Evolutionary conservation across 1,140 invertebrate species (phyloP), one percentile per base, ranked within the genome.

Genomic region (Ostrea denselamellosa): DNA sequence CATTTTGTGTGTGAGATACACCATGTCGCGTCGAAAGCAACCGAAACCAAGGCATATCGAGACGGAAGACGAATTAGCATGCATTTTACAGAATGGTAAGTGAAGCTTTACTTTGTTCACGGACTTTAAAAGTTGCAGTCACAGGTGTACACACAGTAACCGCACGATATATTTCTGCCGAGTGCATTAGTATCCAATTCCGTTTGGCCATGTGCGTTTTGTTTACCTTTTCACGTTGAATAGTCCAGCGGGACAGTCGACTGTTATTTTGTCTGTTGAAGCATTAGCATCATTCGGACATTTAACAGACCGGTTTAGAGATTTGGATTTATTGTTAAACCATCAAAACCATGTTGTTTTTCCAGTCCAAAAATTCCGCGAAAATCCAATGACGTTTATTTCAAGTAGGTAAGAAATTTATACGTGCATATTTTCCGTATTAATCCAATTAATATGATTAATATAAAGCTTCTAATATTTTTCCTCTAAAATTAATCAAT

Each of bases 1-100:
- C 88, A 89, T 89, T 89, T 87, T 58, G 14, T 17, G 44, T 54
- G 77, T 85, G 86, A 87, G 71, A 83, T 89, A 86, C 83, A 87
- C 83, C 53, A 89, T 89, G 88, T 89, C 88, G 87, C 88, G 88
- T 65, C 86, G 88, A 62, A 89, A 89, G 86, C 88, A 89, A 71
- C 82, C 88, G 19, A 87, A 87, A 68, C 88, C 88, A 52, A 85
- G 88, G 77, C 88, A 89, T 65, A 89, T 89, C 25, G 88, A 87
- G 85, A 62, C 88, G 62, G 88, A 89, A 77, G 86, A 86, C 81
- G 88, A 89, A 87, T 77, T 89, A 85, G 88, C 88, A 68, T 62
- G 81, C 62, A 34, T 87, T 52, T 34, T 87, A 62, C 62, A 85
- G 65, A 87, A 89, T 85, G 88, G 88, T 89, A 89, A 89, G 88